Conservation (phyloP, 2,797 vertebrate species). For the Momotus momota region DNA sequence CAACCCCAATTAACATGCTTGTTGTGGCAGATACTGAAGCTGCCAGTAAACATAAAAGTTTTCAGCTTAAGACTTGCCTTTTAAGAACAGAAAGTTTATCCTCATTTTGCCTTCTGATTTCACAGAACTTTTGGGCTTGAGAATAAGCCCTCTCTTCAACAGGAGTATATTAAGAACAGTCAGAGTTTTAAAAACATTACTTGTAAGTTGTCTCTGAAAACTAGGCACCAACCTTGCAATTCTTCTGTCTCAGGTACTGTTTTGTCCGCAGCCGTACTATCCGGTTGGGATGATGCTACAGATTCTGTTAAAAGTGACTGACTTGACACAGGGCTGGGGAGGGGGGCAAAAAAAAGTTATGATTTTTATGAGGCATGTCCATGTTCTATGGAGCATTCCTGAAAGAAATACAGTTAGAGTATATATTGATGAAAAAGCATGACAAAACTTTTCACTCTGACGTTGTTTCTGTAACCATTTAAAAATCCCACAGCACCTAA, state of each 20-base stretch:
- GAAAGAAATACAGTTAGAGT: neutral
- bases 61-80: neutral
- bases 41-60: neutral
- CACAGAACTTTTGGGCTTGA: neutral
- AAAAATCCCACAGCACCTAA: neutral
- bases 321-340: constrained; percentile 78
- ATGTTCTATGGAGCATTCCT: neutral
- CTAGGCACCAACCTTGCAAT: constrained; percentile 80
- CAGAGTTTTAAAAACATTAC: neutral
- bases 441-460: neutral
- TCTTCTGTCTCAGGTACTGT: constrained; percentile 81
- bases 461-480: neutral
- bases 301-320: constrained; percentile 83
- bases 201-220: neutral
- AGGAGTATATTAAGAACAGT: neutral
- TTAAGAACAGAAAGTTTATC: neutral
- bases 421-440: neutral
- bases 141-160: neutral
- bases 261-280: constrained; percentile 80
- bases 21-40: neutral
- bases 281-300: constrained; percentile 79
- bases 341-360: neutral
- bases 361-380: neutral
- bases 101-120: neutral
- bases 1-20: neutral